phyloP scores from a whole-genome alignment of 1,140 invertebrate species.

The Drosophila albomicans region DNA sequence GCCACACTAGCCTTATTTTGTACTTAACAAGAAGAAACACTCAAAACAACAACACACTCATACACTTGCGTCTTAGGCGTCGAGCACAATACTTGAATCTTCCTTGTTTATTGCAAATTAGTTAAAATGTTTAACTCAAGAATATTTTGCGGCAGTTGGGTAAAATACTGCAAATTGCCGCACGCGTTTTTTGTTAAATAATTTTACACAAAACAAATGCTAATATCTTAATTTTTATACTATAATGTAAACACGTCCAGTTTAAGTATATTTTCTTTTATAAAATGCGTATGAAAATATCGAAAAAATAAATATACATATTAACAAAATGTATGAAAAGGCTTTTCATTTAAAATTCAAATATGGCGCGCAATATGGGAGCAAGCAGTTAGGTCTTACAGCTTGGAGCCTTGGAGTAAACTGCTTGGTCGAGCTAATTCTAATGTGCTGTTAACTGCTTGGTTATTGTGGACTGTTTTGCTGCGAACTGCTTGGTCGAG shows the following conservation, averaged over 20 bases:
- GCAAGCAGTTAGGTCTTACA: background rate
- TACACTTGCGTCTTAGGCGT: conserved; percentile 65
- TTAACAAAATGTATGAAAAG: conserved; percentile 49
- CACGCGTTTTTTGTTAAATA: conserved; percentile 65
- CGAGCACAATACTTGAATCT: conserved; percentile 66
- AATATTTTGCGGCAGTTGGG: conserved; percentile 26
- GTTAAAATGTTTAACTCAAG: conserved; percentile 55
- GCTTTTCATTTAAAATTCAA: background rate
- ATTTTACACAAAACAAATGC: conserved; percentile 51
- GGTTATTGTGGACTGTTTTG: background rate
- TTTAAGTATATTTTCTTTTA: conserved; percentile 62
- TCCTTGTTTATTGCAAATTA: conserved; percentile 63
- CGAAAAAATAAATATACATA: conserved; percentile 44
- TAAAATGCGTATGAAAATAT: conserved; percentile 61
- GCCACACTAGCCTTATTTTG: conserved; percentile 73
- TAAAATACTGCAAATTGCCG: conserved; percentile 33
- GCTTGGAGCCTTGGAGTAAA: background rate
- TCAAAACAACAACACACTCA: background rate
- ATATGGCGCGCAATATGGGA: background rate
- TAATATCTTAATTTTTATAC: conserved; percentile 56
- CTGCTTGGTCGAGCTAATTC: background rate
- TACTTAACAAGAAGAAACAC: conserved; percentile 66
- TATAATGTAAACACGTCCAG: conserved; percentile 65
- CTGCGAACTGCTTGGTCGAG: background rate
- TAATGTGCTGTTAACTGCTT: no score